phyloP scores from a whole-genome alignment of 2,113 vertebrate species.

The Stigmatopora nigra region DNA sequence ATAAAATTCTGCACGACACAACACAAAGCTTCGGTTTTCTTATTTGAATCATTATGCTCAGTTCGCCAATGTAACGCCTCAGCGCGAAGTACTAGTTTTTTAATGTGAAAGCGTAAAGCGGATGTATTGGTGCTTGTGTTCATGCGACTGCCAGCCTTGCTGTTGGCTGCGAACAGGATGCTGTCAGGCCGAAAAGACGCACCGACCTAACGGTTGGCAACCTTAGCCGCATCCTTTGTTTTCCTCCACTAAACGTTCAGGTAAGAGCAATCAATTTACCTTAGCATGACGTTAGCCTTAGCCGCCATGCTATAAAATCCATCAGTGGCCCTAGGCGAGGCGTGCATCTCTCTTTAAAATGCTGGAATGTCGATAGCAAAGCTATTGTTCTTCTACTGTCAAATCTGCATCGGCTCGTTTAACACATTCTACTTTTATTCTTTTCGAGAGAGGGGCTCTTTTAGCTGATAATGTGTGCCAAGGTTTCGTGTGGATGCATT shows the following conservation, averaged over 20 bases:
- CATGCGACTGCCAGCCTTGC: neutral
- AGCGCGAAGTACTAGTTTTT: neutral
- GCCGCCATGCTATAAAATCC: too few relatives aligned
- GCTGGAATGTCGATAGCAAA: conserved; percentile 22
- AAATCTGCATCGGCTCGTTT: neutral
- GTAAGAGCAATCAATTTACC: conserved; percentile 34
- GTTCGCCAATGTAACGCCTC: neutral
- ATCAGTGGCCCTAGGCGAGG: neutral
- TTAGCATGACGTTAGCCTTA: neutral
- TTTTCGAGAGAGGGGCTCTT: too few relatives aligned
- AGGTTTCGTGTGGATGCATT: neutral
- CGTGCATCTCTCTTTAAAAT: conserved; percentile 6
- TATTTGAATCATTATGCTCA: neutral
- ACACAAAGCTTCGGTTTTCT: neutral
- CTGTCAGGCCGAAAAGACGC: conserved; percentile 49
- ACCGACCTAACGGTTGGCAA: conserved; percentile 45
- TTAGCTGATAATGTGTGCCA: neutral
- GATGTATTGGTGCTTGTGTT: neutral
- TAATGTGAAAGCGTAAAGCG: conserved; percentile 28
- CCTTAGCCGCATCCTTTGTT: conserved; percentile 60
- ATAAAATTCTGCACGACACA: neutral
- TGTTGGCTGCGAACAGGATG: conserved; percentile 43
- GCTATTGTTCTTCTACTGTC: conserved; percentile 44
- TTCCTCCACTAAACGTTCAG: conserved; percentile 28
- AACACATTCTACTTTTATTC: too few relatives aligned